A percentile compares a stretch with the other conserved stretches of the same genome.
Conservation (phyloP, 2,113 vertebrate genomes). For the Pteropus alecto region DNA sequence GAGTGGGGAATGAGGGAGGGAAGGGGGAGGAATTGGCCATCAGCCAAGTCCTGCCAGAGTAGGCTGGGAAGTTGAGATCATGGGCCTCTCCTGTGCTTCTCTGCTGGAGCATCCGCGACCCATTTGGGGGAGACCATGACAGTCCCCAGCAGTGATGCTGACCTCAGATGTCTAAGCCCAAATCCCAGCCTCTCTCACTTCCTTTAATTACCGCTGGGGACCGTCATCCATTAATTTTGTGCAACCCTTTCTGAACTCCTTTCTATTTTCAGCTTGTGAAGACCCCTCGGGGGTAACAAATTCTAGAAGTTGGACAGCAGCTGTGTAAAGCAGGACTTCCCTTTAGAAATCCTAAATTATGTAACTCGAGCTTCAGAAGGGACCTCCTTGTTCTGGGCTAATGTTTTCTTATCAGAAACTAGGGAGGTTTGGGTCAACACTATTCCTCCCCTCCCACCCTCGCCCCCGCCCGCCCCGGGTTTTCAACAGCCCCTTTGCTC, state of each 20-base stretch:
- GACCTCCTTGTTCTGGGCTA: background rate
- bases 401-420: background rate
- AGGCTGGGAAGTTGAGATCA: background rate
- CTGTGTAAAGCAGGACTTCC: constrained; percentile 57
- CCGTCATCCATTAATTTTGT: constrained; percentile 57
- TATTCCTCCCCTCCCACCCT: background rate
- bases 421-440: background rate
- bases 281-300: constrained; percentile 63
- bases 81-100: background rate
- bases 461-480: background rate
- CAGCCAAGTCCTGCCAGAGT: background rate
- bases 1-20: background rate
- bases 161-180: background rate
- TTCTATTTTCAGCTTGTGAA: constrained; percentile 69
- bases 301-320: constrained; percentile 63
- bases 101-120: background rate
- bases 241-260: constrained; percentile 55
- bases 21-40: too few species aligned
- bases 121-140: background rate
- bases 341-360: constrained; percentile 48
- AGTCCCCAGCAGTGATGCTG: constrained; percentile 2
- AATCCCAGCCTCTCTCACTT: constrained; percentile 32
- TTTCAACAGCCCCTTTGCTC: background rate
- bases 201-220: constrained; percentile 52
- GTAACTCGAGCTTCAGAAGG: background rate